A percentile compares a stretch with the other conserved stretches of the same genome.
Evolutionary conservation across 2,888 invertebrate species (phyloP).

Genomic region (Prosopocoilus inquinatus): DNA sequence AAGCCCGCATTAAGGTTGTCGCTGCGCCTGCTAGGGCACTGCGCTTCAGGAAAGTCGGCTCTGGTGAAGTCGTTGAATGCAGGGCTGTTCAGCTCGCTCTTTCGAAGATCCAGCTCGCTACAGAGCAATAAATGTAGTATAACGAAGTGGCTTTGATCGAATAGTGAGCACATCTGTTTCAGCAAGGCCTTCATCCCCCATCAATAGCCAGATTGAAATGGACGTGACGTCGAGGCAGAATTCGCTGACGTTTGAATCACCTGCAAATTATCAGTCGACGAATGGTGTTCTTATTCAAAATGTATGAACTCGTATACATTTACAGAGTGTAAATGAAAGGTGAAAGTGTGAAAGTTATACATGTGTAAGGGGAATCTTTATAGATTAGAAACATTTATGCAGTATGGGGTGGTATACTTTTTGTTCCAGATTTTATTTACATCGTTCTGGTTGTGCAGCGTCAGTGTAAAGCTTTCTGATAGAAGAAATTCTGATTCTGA

Average conservation of each 20-base stretch:
- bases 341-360: no score
- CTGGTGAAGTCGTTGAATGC: slow-evolving; percentile 66
- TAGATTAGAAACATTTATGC: no score
- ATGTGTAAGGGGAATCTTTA: no score
- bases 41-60: slow-evolving; percentile 70
- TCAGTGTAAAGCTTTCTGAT: no score
- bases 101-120: slow-evolving; percentile 57
- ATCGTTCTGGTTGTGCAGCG: no score
- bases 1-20: slow-evolving; percentile 61
- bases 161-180: slow-evolving; percentile 6
- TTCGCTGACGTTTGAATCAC: slow-evolving; percentile 58
- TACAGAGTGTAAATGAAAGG: no score
- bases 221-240: slow-evolving; percentile 60
- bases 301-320: slow-evolving; percentile 37
- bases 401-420: no score
- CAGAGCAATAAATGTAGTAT: slow-evolving; percentile 48
- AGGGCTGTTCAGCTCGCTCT: slow-evolving; percentile 66
- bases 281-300: slow-evolving; percentile 65
- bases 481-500: no score
- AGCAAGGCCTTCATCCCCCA: slow-evolving; percentile 54
- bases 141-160: neutral
- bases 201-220: slow-evolving; percentile 57
- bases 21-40: slow-evolving; percentile 69
- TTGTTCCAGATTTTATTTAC: no score
- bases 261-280: slow-evolving; percentile 58